These are phyloP conservation scores for Sesia apiformis DNA, from an alignment of 2,888 invertebrate genomes.

Conservation along the genomic window DNA sequence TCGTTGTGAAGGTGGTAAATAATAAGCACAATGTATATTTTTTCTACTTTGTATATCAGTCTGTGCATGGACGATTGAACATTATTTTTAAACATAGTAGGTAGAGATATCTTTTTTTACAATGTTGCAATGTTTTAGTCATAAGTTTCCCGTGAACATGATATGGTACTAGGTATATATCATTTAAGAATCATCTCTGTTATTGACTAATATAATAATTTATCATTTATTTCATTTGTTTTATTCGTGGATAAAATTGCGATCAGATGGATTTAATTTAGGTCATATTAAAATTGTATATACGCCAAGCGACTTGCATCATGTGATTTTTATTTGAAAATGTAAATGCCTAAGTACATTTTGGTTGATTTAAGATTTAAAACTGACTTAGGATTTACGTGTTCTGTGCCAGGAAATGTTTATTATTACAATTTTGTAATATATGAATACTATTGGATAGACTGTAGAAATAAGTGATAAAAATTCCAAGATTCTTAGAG, in stretches of 20 bases:
- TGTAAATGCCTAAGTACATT: conserved; percentile 11
- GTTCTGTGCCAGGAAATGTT: conserved; percentile 23
- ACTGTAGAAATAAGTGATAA: conserved; percentile 28
- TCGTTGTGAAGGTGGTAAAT: conserved; percentile 33
- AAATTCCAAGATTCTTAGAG: conserved; percentile 45
- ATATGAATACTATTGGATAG: conserved; percentile 29
- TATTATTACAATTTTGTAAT: conserved; percentile 37
- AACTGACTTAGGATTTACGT: conserved; percentile 13
- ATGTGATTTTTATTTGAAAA: conserved; percentile 14
- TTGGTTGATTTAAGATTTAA: conserved; percentile 10
- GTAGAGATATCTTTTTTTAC: conserved; percentile 35
- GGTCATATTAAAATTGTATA: conserved; percentile 27
- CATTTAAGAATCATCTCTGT: background rate
- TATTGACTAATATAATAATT: background rate
- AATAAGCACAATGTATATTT: conserved; percentile 58
- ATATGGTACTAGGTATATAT: background rate
- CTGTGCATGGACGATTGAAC: conserved; percentile 35
- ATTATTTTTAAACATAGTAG: conserved; percentile 36
- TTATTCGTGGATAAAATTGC: background rate
- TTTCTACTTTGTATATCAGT: conserved; percentile 66
- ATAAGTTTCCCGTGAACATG: conserved; percentile 16
- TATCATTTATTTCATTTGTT: background rate
- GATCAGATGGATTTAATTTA: conserved; percentile 10
- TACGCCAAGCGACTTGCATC: conserved; percentile 39
- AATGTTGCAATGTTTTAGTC: conserved; percentile 50